phyloP scores from a whole-genome alignment of 2,113 vertebrate genomes.

The Halcyon senegalensis region DNA sequence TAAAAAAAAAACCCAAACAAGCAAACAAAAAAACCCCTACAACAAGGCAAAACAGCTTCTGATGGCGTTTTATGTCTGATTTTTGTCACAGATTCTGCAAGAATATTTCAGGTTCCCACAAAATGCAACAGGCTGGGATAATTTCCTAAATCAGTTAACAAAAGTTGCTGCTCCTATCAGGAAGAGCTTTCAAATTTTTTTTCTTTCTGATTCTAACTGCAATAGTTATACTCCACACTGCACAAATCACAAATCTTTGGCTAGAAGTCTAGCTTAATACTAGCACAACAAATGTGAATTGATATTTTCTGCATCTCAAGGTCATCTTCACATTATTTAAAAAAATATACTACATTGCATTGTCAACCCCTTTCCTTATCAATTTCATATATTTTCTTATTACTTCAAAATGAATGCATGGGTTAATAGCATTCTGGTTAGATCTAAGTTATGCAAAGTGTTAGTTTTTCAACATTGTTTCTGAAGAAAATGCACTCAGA shows the following conservation, averaged over 20 bases:
- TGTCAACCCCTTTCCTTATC: not conserved
- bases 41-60: not conserved
- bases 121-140: not conserved
- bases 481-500: not conserved
- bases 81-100: not conserved
- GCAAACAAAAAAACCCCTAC: not conserved
- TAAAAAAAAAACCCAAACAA: too few species aligned
- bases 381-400: not conserved
- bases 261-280: not conserved
- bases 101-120: not conserved
- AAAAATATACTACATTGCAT: not conserved
- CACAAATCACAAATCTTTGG: not conserved
- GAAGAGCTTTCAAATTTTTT: not conserved
- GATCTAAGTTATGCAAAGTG: not conserved
- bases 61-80: not conserved
- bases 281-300: not conserved
- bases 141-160: not conserved
- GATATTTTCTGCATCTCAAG: not conserved
- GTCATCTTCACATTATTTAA: not conserved
- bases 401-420: not conserved
- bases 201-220: not conserved
- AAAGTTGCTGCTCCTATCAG: not conserved
- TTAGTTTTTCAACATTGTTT: not conserved
- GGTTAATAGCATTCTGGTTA: not conserved
- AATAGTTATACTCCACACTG: not conserved